phyloP scores from a whole-genome alignment of 2,888 invertebrate genomes.

The Tinea trinotella region DNA sequence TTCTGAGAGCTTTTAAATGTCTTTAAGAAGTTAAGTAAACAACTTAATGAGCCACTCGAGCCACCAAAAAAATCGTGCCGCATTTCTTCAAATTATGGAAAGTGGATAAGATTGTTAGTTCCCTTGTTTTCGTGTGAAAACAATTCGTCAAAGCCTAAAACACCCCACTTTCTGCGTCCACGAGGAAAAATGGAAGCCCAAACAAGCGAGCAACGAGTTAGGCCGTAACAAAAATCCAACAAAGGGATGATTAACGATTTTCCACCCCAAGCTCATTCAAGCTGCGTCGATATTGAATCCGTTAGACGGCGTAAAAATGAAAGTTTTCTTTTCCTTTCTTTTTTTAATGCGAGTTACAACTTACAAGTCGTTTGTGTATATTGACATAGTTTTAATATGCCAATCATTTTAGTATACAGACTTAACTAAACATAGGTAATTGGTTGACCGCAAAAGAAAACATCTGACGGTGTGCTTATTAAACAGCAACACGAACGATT shows the following conservation, averaged over 20 bases:
- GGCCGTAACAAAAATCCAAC: constrained; percentile 70
- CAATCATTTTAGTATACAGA: too few relatives aligned
- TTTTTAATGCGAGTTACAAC: constrained; percentile 29
- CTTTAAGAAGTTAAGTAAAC: constrained; percentile 1
- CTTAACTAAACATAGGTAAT: too few relatives aligned
- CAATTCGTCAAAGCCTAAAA: constrained; percentile 62
- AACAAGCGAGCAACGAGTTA: constrained; percentile 71
- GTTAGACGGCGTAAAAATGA: constrained; percentile 68
- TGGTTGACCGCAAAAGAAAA: too few relatives aligned
- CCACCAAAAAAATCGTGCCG: constrained; percentile 2
- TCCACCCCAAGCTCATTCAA: constrained; percentile 66
- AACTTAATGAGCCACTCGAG: constrained; percentile 3
- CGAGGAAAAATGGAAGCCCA: constrained; percentile 66
- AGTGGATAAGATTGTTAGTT: constrained; percentile 18
- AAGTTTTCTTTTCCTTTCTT: constrained; percentile 54
- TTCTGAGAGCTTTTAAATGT: neutral
- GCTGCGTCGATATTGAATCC: constrained; percentile 70
- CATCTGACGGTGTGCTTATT: neutral
- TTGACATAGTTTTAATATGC: neutral
- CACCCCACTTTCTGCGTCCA: constrained; percentile 55
- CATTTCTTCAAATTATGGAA: constrained; percentile 18
- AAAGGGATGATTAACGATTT: constrained; percentile 72
- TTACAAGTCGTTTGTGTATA: neutral
- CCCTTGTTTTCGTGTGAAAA: constrained; percentile 54
- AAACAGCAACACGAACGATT: neutral